Base-by-base conservation (phyloP, 2,113 vertebrate genomes). In the Onychostruthus taczanowskii region DNA sequence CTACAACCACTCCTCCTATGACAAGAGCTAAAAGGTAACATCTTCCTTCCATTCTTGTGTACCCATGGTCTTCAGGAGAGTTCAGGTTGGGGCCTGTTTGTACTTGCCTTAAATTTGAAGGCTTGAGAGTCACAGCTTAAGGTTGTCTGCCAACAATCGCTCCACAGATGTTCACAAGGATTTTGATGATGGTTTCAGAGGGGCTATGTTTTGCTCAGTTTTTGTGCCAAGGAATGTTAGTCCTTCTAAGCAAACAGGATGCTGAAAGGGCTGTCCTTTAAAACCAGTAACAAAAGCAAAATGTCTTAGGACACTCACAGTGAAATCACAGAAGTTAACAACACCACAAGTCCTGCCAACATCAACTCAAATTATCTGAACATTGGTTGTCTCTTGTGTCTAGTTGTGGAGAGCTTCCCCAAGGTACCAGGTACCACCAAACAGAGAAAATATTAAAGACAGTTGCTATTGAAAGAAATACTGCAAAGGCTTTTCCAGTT, bases 221-320 rank as follows among this genome's bases (percentile, higher is more conserved):
- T 76, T 80, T 79, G 19, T 73, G 49, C 67, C 59, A 77, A 69
- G 72, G 46, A 93, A 35, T 47, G 28, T 69, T 70, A 74, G 33
- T 30, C n/a, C 22, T 72, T 70, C 49, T 20, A 75, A 64, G 61
- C 22, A 63, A 89, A 47, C 23, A 72, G 49, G 26, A 21, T 52
- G 31, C 27, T 49, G 7, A 56, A 76, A 84, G 14, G 16, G 2
- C 37, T 63, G 15, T 55, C 47, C 73, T 84, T 91, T 79, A 53
- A 79, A 84, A 84, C 55, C 35, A 50, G 17, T 18, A 37, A 50
- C 9, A 67, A 89, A 84, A 87, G 20, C n/a, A 81, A 72, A 82
- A 63, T 4, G 10, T 39, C 26, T 66, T 47, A 9, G 66, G 53
- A 73, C 1, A 0, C 5, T 69, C 2, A 1, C 14, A 35, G 21